Percentiles rank a stretch among this genome's conserved stretches.
These are phyloP conservation scores for Platerodrilus igneus DNA, from an alignment of 2,888 invertebrate genomes.

Conservation along the genomic window DNA sequence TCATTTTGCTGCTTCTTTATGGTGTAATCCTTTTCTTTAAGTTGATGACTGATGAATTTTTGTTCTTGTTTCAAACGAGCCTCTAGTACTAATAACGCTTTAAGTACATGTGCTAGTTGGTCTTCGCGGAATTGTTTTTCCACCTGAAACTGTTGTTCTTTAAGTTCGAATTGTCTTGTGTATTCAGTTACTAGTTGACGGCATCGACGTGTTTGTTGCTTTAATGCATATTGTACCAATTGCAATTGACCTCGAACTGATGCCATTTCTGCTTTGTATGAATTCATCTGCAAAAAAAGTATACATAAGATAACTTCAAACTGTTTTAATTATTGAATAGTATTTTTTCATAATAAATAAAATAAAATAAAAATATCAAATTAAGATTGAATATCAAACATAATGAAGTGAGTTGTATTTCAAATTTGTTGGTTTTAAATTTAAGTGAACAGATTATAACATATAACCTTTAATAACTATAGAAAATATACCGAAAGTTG, in stretches of 20 bases:
- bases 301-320: too few species aligned
- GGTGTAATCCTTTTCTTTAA: conserved; percentile 67
- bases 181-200: conserved; percentile 65
- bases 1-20: conserved; percentile 67
- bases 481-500: too few species aligned
- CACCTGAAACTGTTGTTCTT: conserved; percentile 57
- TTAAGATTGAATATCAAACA: too few species aligned
- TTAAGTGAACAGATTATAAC: too few species aligned
- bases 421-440: too few species aligned
- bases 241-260: conserved; percentile 60
- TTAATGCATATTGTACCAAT: conserved; percentile 62
- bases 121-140: conserved; percentile 63
- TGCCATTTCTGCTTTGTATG: conserved; percentile 56
- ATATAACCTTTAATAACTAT: too few species aligned
- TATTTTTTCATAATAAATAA: too few species aligned
- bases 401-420: too few species aligned
- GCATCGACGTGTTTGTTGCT: conserved; percentile 62
- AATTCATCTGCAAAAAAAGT: conserved; percentile 59
- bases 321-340: too few species aligned
- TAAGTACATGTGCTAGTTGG: conserved; percentile 65
- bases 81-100: conserved; percentile 67
- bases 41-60: conserved; percentile 62
- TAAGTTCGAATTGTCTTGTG: conserved; percentile 55
- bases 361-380: too few species aligned
- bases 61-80: conserved; percentile 69